phyloP scores from a whole-genome alignment of 2,113 vertebrate genomes.

The Leptobrachium ailaonicum region DNA sequence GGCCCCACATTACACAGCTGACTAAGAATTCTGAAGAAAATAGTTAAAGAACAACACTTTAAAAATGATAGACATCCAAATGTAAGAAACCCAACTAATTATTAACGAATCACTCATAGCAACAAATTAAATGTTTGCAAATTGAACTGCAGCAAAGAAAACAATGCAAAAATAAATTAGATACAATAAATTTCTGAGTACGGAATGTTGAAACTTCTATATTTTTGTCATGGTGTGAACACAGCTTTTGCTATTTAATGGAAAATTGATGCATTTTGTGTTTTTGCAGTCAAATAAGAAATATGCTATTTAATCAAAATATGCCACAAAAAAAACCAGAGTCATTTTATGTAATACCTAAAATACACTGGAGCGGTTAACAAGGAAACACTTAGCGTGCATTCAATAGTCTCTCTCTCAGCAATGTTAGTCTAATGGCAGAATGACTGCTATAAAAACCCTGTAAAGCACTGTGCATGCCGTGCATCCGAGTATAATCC shows the following conservation, averaged over 20 bases:
- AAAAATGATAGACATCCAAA: slow-evolving; percentile 1
- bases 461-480: no score
- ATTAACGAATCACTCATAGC: slow-evolving; percentile 41
- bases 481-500: no score
- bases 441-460: neutral
- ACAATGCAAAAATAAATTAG: slow-evolving; percentile 35
- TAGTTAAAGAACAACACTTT: slow-evolving; percentile 11
- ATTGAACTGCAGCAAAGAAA: slow-evolving; percentile 34
- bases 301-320: neutral
- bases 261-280: slow-evolving; percentile 14
- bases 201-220: slow-evolving; percentile 4
- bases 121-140: slow-evolving; percentile 45
- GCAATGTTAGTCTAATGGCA: neutral
- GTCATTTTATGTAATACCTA: neutral
- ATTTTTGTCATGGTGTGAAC: neutral
- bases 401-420: neutral
- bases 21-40: neutral
- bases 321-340: neutral
- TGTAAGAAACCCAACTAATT: slow-evolving; percentile 38
- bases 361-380: neutral
- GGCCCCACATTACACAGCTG: neutral
- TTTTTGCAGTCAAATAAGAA: slow-evolving; percentile 7
- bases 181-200: slow-evolving; percentile 18
- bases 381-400: neutral
- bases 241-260: neutral